Evolutionary conservation across 2,797 vertebrate genomes (phyloP).

Genomic region (Silurus aristotelis): DNA sequence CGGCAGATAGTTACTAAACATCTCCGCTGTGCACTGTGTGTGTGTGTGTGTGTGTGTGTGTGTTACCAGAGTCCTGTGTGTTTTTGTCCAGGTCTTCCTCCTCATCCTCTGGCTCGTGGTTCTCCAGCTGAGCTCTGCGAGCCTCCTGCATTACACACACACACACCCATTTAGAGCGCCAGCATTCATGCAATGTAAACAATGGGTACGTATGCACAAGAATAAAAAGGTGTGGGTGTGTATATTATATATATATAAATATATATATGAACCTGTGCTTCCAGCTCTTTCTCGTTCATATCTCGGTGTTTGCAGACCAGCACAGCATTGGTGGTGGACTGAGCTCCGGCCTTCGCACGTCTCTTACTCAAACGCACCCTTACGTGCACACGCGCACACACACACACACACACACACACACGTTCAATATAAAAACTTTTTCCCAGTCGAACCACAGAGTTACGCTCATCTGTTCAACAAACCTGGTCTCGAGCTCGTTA

Average conservation of each 20-base stretch:
- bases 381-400: constrained; percentile 39
- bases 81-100: constrained; percentile 87
- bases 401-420: neutral
- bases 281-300: constrained; percentile 96
- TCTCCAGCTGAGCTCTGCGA: constrained; percentile 92
- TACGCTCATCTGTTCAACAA: neutral
- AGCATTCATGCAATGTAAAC: too few species aligned
- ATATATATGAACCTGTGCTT: constrained; percentile 82
- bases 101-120: constrained; percentile 94
- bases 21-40: neutral
- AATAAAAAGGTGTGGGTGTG: too few species aligned
- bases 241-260: neutral
- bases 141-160: constrained; percentile 77
- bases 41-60: neutral
- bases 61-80: constrained; percentile 81
- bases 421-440: neutral
- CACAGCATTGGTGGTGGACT: constrained; percentile 91
- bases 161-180: too few species aligned
- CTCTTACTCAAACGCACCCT: constrained; percentile 95
- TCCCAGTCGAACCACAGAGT: neutral
- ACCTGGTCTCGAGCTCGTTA: constrained; percentile 94
- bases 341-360: constrained; percentile 90
- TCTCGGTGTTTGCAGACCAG: constrained; percentile 95
- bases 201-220: too few species aligned
- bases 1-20: too few species aligned